Conservation (phyloP, 2,113 vertebrate species). For the Stictonetta naevosa region DNA sequence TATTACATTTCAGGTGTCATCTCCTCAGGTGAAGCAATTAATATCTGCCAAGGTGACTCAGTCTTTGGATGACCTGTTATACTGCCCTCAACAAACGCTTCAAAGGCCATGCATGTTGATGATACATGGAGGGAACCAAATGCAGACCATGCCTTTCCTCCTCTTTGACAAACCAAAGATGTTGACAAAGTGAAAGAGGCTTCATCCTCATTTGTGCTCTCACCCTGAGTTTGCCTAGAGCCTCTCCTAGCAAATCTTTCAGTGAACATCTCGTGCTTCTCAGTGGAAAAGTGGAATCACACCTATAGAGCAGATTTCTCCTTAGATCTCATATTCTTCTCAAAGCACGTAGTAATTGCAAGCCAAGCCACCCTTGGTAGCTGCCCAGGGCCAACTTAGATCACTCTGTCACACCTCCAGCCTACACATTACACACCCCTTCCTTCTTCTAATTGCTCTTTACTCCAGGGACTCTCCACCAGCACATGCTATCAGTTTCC, state of each 20-base stretch:
- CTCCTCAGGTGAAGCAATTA: not conserved
- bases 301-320: not conserved
- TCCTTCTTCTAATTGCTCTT: not conserved
- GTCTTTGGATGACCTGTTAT: not conserved
- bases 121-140: not conserved
- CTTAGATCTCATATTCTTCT: not conserved
- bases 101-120: not conserved
- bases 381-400: not conserved
- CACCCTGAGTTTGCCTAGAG: not conserved
- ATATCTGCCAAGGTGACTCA: not conserved
- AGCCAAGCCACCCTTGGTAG: not conserved
- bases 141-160: not conserved
- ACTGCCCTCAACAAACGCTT: not conserved
- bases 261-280: rapidly evolving
- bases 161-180: not conserved
- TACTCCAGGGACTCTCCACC: not conserved
- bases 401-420: not conserved
- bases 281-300: rapidly evolving
- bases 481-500: not conserved
- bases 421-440: rapidly evolving
- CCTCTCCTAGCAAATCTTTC: not conserved
- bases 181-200: too few relatives aligned
- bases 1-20: not conserved
- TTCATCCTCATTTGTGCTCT: not conserved
- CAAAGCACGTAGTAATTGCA: not conserved